A percentile compares a stretch with the other conserved stretches of the same genome.
phyloP scores from a whole-genome alignment of 2,888 invertebrate species.

The Hypomecis punctinalis region DNA sequence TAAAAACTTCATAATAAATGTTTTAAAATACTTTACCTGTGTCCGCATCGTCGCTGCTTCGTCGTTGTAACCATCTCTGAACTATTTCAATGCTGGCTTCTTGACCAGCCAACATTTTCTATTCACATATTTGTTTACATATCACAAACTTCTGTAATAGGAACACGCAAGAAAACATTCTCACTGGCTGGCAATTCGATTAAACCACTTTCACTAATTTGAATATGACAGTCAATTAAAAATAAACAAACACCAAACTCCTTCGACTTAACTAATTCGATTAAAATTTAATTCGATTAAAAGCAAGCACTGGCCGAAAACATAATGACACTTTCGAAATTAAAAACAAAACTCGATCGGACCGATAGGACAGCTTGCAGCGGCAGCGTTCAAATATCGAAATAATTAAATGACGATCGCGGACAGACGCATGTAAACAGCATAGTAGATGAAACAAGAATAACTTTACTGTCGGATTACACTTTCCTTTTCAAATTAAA shows the following conservation, averaged over 20 bases:
- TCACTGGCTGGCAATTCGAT: conserved; percentile 34
- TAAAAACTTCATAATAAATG: no score
- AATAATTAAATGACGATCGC: conserved; percentile 78
- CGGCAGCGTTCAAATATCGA: conserved; percentile 76
- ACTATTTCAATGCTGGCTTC: conserved; percentile 80
- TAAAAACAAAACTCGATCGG: conserved; percentile 43
- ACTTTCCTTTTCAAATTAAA: conserved; percentile 51
- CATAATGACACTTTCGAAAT: conserved; percentile 39
- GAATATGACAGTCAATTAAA: conserved; percentile 17
- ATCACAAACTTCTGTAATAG: conserved; percentile 44
- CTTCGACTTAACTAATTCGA: neutral
- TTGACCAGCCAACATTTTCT: conserved; percentile 78
- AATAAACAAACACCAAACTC: conserved; percentile 15
- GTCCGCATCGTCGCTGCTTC: conserved; percentile 71
- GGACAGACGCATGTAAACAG: conserved; percentile 75
- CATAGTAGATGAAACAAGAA: conserved; percentile 67
- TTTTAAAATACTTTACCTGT: conserved; percentile 56
- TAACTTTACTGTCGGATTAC: conserved; percentile 50
- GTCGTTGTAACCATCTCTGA: conserved; percentile 75
- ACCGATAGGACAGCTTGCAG: conserved; percentile 64
- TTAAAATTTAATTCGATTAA: conserved; percentile 29
- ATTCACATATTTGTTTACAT: conserved; percentile 62
- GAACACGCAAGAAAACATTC: conserved; percentile 37
- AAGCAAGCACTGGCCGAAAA: conserved; percentile 48
- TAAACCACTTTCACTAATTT: conserved; percentile 41